phyloP scores from a whole-genome alignment of 2,113 vertebrate species.

The Chloropsis hardwickii region DNA sequence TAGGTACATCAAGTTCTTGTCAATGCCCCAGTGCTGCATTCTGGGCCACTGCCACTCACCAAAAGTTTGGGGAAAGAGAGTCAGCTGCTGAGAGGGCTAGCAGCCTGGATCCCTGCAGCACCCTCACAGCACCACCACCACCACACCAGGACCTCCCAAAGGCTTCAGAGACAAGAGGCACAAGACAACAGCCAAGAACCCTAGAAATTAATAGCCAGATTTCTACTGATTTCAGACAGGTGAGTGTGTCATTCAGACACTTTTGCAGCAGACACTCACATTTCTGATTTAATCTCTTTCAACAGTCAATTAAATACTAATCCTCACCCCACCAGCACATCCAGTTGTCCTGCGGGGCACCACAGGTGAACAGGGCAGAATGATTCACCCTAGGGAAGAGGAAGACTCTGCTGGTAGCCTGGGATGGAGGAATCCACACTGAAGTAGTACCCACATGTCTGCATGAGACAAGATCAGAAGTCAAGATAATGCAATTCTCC shows the following conservation, averaged over 20 bases:
- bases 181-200: not conserved
- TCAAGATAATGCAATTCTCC: not conserved
- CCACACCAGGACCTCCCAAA: not conserved
- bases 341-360: not conserved
- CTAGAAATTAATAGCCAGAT: not conserved
- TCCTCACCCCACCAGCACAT: not conserved
- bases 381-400: fast-evolving
- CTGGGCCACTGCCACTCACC: not conserved
- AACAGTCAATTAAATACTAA: not conserved
- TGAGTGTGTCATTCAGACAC: not conserved
- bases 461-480: not conserved
- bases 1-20: not conserved
- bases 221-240: not conserved
- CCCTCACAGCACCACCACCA: fast-evolving
- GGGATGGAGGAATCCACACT: not conserved
- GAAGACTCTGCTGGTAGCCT: not conserved
- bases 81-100: not conserved
- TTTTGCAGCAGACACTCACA: not conserved
- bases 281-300: not conserved
- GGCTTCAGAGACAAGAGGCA: not conserved
- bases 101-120: not conserved
- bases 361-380: not conserved
- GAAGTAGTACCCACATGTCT: not conserved
- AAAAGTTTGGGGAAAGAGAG: not conserved
- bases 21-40: fast-evolving